Base-by-base conservation (phyloP, 2,888 invertebrate genomes). In the Perizoma affinitatum region DNA sequence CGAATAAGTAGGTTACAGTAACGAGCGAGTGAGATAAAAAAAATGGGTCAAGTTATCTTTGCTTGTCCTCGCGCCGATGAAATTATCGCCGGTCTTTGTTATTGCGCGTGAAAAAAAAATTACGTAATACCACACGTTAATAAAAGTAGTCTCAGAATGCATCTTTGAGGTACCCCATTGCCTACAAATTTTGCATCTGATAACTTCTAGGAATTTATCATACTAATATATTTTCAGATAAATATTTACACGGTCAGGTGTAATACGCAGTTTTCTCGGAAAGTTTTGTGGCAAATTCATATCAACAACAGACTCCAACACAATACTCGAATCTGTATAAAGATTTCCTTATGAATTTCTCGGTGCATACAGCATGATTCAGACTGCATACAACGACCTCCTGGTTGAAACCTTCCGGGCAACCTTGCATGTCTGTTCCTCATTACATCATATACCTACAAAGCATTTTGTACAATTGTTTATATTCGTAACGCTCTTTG, bases 21-120 rank as follows among this genome's bases (percentile, higher is more conserved):
- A 83, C 84, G 82, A 79, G 82, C 77, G 82, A 76, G 76, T 65
- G 80, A 89, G 90, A 90, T 91, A 92, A 91, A 92, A 89, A 89
- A 92, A 89, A 92, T 92, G 80, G 92, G 92, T 91, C 92, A 92
- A 92, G 91, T 90, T 90, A 91, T 92, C 92, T 90, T 88, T 73
- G 79, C 78, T 79, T 83, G 92, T 91, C 92, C 92, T 92, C 92
- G 90, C 78, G 79, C 70, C 86, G 80, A 86, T 87, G 88, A 86
- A 89, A 90, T 88, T 89, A 90, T 88, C 89, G 78, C 66, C 68
- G 74, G 76, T 67, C 61, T 68, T 68, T 78, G 80, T 78, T 89
- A 88, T 86, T 88, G 86, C 88, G 88, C 83, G 80, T 86, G 72
- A 85, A 87, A 87, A 87, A 87, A 82, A 79, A 75, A 73, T 74